phyloP scores from a whole-genome alignment of 1,140 invertebrate species.

The Drosophila persimilis region DNA sequence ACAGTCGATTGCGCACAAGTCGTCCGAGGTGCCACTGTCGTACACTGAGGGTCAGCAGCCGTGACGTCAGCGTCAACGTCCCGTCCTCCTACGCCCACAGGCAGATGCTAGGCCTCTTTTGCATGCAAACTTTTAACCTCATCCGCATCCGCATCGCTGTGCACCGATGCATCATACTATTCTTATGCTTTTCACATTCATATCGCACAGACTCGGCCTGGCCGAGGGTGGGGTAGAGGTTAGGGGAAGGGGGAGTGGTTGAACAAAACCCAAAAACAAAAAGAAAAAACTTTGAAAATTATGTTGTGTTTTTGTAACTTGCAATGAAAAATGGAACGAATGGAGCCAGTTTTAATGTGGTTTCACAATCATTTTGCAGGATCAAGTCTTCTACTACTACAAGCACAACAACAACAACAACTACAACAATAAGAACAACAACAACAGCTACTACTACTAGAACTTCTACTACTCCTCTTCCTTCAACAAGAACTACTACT shows the following conservation, averaged over 20 bases:
- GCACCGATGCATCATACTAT: no score
- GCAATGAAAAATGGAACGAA: conserved; percentile 41
- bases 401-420: conserved; percentile 78
- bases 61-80: background rate
- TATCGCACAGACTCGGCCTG: no score
- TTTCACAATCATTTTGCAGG: conserved; percentile 83
- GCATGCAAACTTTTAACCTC: no score
- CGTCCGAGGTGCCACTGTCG: no score
- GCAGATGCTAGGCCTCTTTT: no score
- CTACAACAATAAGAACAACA: conserved; percentile 49
- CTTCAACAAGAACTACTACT: conserved; percentile 50
- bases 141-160: no score
- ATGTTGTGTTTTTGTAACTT: conserved; percentile 30
- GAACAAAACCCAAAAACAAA: conserved; percentile 8
- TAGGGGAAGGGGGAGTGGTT: no score
- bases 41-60: conserved; percentile 1
- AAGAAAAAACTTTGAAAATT: conserved; percentile 25
- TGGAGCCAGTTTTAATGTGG: conserved; percentile 79
- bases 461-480: conserved; percentile 53
- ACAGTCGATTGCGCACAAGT: conserved; percentile 14
- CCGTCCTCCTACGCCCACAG: no score
- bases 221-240: no score
- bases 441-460: conserved; percentile 64
- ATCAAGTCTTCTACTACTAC: conserved; percentile 82
- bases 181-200: no score